Evolutionary conservation across 2,797 vertebrate species (phyloP).

Genomic region (Sebastes dallii): DNA sequence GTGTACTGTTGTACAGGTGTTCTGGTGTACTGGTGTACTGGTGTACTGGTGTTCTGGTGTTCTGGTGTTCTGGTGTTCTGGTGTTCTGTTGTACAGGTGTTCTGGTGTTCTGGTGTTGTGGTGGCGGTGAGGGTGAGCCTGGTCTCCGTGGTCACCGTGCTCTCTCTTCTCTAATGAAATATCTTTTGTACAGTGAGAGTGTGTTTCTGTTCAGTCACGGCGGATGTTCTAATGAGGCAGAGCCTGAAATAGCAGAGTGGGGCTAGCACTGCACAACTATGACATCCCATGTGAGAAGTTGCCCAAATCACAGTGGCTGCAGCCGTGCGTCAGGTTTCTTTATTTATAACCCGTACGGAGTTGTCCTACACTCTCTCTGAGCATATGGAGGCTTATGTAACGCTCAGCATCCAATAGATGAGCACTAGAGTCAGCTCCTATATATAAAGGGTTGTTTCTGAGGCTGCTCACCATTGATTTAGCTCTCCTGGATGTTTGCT

Average conservation of each 20-base stretch:
- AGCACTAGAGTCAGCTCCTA: slow-evolving; percentile 60
- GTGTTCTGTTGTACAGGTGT: no score
- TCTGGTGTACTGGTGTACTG: no score
- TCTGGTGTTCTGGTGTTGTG: no score
- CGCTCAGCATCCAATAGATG: slow-evolving; percentile 59
- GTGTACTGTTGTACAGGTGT: no score
- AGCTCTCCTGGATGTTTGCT: slow-evolving; percentile 14
- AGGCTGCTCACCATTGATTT: slow-evolving; percentile 55
- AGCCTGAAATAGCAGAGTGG: slow-evolving; percentile 78
- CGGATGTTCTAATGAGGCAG: slow-evolving; percentile 79
- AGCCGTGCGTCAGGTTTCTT: slow-evolving; percentile 78
- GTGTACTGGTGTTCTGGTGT: no score
- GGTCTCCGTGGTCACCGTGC: no score
- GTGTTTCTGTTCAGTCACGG: slow-evolving; percentile 47
- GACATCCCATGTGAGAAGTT: slow-evolving; percentile 79
- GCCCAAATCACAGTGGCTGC: slow-evolving; percentile 77
- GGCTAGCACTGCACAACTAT: slow-evolving; percentile 75
- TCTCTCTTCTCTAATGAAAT: slow-evolving; percentile 58
- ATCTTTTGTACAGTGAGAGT: slow-evolving; percentile 63
- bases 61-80: no score
- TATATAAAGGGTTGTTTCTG: slow-evolving; percentile 67
- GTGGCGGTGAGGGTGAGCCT: slow-evolving; percentile 11
- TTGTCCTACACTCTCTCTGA: slow-evolving; percentile 73
- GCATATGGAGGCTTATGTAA: slow-evolving; percentile 78
- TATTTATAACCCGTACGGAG: slow-evolving; percentile 78